These are phyloP conservation scores for Synanthedon vespiformis DNA, from an alignment of 2,888 invertebrate species.

Conservation along the genomic window DNA sequence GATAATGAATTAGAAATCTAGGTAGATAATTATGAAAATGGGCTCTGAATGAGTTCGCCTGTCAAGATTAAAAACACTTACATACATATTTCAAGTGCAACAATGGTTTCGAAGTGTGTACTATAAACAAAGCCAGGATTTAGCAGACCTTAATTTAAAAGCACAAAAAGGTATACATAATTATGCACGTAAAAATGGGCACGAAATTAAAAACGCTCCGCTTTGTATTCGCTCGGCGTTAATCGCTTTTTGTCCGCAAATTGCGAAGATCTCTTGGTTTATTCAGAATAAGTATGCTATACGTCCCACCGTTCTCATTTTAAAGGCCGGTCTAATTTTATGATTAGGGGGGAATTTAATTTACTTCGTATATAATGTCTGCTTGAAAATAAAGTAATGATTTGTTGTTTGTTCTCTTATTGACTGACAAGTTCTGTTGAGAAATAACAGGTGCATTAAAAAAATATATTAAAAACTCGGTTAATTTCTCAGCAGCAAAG, in stretches of 20 bases:
- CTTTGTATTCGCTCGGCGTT: conserved; percentile 38
- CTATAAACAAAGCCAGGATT: neutral
- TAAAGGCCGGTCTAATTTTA: neutral
- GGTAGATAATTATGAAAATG: no score
- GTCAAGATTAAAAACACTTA: no score
- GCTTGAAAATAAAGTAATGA: neutral
- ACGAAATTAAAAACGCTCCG: conserved; percentile 32
- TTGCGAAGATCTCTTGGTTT: conserved; percentile 15
- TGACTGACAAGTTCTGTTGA: no score
- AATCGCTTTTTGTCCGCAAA: conserved; percentile 38
- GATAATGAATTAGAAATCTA: no score
- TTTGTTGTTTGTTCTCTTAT: no score
- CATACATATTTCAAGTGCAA: no score
- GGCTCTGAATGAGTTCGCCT: no score
- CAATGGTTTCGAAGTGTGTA: neutral
- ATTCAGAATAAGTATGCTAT: conserved; percentile 21
- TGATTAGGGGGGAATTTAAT: neutral
- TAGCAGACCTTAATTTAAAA: neutral
- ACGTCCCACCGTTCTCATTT: conserved; percentile 2
- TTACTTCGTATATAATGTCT: neutral
- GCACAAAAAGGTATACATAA: conserved; percentile 12
- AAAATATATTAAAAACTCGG: no score
- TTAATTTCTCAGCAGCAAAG: no score
- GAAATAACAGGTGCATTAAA: no score
- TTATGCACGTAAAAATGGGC: neutral